Evolutionary conservation across 2,888 invertebrate genomes (phyloP).

Genomic region (Amphipyra tragopoginis): DNA sequence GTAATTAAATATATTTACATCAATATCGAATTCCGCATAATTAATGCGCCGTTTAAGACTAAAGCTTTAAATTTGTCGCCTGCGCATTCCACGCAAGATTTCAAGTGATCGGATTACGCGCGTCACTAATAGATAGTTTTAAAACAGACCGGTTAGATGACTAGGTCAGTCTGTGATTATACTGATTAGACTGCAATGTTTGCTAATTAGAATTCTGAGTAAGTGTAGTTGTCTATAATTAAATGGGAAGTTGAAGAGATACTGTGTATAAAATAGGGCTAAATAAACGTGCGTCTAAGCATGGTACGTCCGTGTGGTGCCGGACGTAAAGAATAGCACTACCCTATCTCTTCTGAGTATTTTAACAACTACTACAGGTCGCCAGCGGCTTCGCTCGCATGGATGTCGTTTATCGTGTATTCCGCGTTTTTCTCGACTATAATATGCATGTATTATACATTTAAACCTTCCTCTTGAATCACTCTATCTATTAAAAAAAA

Average conservation of each 20-base stretch:
- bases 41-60: not conserved
- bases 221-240: constrained; percentile 36
- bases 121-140: constrained; percentile 48
- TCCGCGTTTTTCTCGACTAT: too few relatives aligned
- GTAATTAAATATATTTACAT: not conserved
- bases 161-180: constrained; percentile 50
- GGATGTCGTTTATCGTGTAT: too few relatives aligned
- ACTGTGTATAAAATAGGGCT: too few relatives aligned
- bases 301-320: too few relatives aligned
- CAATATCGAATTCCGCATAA: constrained; percentile 6
- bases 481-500: too few relatives aligned
- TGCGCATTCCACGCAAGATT: constrained; percentile 14
- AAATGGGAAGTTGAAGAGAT: constrained; percentile 8
- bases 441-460: too few relatives aligned
- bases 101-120: constrained; percentile 41
- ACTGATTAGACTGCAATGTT: constrained; percentile 46
- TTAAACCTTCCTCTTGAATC: too few relatives aligned
- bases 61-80: constrained; percentile 14
- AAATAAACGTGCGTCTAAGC: too few relatives aligned
- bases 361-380: too few relatives aligned
- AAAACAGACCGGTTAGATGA: constrained; percentile 43
- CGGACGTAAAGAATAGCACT: too few relatives aligned
- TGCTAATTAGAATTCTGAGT: constrained; percentile 50
- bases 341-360: too few relatives aligned
- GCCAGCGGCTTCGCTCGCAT: too few relatives aligned